Percentiles rank a stretch among this genome's conserved stretches.
These are phyloP conservation scores for Muscidifurax raptorellus DNA, from an alignment of 1,140 invertebrate genomes.

Conservation along the genomic window DNA sequence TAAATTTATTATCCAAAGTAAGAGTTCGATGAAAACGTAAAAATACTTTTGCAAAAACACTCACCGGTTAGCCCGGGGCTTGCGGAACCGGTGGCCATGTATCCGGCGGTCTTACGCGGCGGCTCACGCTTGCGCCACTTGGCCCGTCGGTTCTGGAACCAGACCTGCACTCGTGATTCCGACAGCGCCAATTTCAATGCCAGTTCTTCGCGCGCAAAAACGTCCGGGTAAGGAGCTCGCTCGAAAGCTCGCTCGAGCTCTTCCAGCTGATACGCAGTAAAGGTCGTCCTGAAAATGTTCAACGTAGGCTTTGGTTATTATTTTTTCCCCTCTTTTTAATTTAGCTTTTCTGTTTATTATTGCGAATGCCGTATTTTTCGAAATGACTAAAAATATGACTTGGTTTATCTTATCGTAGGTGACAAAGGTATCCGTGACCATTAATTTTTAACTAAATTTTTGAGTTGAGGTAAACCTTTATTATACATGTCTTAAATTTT, in stretches of 20 bases:
- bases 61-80: conserved; percentile 75
- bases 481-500: too few relatives aligned
- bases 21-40: too few relatives aligned
- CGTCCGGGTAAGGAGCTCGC: conserved; percentile 96
- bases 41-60: not conserved
- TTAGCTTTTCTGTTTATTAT: too few relatives aligned
- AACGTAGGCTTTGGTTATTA: not conserved
- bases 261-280: conserved; percentile 96
- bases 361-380: too few relatives aligned
- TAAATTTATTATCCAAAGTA: too few relatives aligned
- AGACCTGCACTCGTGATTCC: conserved; percentile 95
- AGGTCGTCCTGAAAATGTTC: conserved; percentile 88
- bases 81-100: conserved; percentile 76
- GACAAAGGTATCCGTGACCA: too few relatives aligned
- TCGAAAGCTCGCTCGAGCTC: conserved; percentile 96
- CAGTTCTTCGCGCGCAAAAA: conserved; percentile 95
- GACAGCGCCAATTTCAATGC: conserved; percentile 92
- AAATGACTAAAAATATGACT: too few relatives aligned
- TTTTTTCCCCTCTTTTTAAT: too few relatives aligned
- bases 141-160: conserved; percentile 96
- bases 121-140: conserved; percentile 99
- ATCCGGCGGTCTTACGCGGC: conserved; percentile 92
- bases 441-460: too few relatives aligned
- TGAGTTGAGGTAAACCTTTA: too few relatives aligned
- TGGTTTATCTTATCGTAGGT: too few relatives aligned